These are phyloP conservation scores for Anneissia japonica DNA, from an alignment of 35 echinoderm and acorn worm genomes.

Conservation along the genomic window DNA sequence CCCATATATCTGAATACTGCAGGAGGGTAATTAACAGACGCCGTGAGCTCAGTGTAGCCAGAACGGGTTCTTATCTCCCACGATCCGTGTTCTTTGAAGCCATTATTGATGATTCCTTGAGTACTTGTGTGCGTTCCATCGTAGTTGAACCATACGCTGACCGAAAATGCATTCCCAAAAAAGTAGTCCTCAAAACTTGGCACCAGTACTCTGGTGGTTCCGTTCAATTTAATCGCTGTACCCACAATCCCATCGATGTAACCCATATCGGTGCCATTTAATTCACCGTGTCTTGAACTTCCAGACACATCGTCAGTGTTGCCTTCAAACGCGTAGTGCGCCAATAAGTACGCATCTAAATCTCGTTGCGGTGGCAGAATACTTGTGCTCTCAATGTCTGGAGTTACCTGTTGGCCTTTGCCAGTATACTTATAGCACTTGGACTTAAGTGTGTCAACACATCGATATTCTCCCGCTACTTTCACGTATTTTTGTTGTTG, in stretches of 20 bases:
- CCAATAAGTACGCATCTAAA: not conserved
- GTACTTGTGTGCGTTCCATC: not conserved
- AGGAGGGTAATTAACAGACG: not conserved
- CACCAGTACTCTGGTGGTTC: not conserved
- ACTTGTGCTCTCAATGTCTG: too few relatives aligned
- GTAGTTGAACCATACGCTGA: not conserved
- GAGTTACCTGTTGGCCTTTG: too few relatives aligned
- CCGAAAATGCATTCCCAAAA: not conserved
- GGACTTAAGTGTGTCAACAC: too few relatives aligned
- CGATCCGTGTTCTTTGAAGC: not conserved
- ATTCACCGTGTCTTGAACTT: not conserved
- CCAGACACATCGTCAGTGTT: not conserved
- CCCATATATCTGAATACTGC: not conserved
- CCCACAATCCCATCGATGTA: not conserved
- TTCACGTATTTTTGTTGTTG: too few relatives aligned
- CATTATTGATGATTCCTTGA: not conserved
- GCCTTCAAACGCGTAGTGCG: not conserved
- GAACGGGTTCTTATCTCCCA: not conserved
- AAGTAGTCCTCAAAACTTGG: not conserved
- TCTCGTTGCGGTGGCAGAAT: not conserved
- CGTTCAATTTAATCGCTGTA: not conserved
- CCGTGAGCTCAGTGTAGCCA: not conserved
- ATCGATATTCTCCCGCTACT: too few relatives aligned
- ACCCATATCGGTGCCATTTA: not conserved
- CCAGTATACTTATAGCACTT: too few relatives aligned